Evolutionary conservation across 2,797 vertebrate species (phyloP).

Genomic region (Spondyliosoma cantharus): DNA sequence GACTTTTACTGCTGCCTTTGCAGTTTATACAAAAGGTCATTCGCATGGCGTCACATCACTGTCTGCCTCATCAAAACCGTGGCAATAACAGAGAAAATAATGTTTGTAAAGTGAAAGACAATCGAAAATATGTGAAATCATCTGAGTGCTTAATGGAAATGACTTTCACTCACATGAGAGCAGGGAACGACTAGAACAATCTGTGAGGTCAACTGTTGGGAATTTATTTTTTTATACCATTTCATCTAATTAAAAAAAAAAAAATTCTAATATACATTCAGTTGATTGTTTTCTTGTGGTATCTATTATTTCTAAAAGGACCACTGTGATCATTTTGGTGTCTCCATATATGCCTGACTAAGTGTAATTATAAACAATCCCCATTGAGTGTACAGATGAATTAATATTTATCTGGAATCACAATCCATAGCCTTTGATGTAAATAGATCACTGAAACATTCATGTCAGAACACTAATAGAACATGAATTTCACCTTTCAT

Average conservation of each 20-base stretch:
- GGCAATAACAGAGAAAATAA: not conserved
- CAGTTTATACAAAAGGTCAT: not conserved
- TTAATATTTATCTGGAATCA: not conserved
- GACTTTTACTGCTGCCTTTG: not conserved
- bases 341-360: not conserved
- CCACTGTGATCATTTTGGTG: not conserved
- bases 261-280: not conserved
- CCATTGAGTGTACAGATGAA: not conserved
- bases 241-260: not conserved
- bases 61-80: not conserved
- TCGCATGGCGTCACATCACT: accelerated
- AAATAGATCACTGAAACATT: not conserved
- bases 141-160: slow-evolving; percentile 19
- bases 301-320: not conserved
- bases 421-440: not conserved
- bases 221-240: not conserved
- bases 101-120: not conserved
- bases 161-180: not conserved
- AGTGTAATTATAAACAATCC: not conserved
- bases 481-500: not conserved
- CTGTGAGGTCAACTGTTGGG: too few relatives aligned
- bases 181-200: not conserved
- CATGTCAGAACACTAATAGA: not conserved
- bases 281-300: not conserved
- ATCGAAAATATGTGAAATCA: not conserved